Conservation (phyloP, 2,113 vertebrate species). For the Anhinga rufa region DNA sequence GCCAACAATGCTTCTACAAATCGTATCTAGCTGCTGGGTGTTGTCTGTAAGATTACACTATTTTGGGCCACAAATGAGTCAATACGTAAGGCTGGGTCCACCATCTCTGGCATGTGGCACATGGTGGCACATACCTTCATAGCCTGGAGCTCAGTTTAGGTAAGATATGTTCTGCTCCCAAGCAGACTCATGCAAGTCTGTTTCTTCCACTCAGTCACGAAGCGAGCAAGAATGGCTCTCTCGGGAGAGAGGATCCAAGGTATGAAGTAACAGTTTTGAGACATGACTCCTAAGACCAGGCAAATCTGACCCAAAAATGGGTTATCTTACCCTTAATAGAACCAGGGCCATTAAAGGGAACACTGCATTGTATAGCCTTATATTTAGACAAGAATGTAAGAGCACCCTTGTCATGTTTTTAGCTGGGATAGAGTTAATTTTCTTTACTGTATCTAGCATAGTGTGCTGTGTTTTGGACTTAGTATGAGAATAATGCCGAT, state of each 20-base stretch:
- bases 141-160: background rate
- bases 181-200: background rate
- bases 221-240: background rate
- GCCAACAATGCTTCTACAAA: background rate
- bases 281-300: background rate
- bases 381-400: background rate
- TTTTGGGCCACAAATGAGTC: background rate
- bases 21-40: background rate
- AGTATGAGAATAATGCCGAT: too few species aligned
- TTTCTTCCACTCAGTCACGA: background rate
- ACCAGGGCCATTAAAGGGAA: background rate
- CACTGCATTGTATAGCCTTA: background rate
- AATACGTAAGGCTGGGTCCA: background rate
- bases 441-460: too few species aligned
- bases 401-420: background rate
- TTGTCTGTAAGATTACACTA: background rate
- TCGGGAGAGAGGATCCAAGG: background rate
- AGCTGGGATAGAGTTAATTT: too few species aligned
- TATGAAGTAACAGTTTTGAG: background rate
- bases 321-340: background rate
- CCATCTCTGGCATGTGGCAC: accelerated
- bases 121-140: accelerated
- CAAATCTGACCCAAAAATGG: background rate
- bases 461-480: too few species aligned
- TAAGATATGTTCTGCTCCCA: background rate